A percentile compares a stretch with the other conserved stretches of the same genome.
Conservation (phyloP, 2,888 invertebrate genomes). For the Zhengitettix transpicula region DNA sequence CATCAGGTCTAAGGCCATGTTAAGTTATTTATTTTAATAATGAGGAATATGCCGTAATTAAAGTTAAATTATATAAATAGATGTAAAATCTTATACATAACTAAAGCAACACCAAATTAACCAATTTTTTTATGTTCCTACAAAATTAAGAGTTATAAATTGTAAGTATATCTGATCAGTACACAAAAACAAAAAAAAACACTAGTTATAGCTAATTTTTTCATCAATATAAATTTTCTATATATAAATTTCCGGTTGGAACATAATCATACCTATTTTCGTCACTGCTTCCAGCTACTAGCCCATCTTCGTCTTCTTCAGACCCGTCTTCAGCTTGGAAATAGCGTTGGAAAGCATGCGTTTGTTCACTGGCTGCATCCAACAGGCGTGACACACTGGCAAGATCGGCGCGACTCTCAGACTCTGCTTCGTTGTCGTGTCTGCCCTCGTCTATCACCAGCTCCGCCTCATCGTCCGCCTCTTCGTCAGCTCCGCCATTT, state of each 20-base stretch:
- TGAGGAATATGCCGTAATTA: too few species aligned
- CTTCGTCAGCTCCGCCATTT: slow-evolving; percentile 36
- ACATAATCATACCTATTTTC: slow-evolving; percentile 46
- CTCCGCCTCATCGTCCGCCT: slow-evolving; percentile 34
- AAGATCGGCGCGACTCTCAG: slow-evolving; percentile 35
- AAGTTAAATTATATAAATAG: too few species aligned
- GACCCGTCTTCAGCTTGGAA: slow-evolving; percentile 29
- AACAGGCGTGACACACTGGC: slow-evolving; percentile 62
- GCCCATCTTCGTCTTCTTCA: slow-evolving; percentile 49
- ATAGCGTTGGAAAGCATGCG: slow-evolving; percentile 44
- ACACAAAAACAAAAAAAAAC: too few species aligned
- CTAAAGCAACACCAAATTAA: too few species aligned
- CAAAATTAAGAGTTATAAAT: background rate
- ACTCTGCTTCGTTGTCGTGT: slow-evolving; percentile 1
- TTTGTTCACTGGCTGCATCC: slow-evolving; percentile 50
- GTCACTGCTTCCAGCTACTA: slow-evolving; percentile 60
- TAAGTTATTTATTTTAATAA: too few species aligned
- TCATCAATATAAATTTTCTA: too few species aligned
- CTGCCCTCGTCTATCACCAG: slow-evolving; percentile 49
- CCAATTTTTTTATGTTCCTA: too few species aligned
- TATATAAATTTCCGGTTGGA: too few species aligned
- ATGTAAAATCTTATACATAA: too few species aligned
- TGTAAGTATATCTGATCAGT: too few species aligned
- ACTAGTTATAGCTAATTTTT: too few species aligned
- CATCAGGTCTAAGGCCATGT: too few species aligned